Percentiles rank a stretch among this genome's conserved stretches.
These are phyloP conservation scores for Aramus guarauna DNA, from an alignment of 2,113 vertebrate species.

Conservation along the genomic window DNA sequence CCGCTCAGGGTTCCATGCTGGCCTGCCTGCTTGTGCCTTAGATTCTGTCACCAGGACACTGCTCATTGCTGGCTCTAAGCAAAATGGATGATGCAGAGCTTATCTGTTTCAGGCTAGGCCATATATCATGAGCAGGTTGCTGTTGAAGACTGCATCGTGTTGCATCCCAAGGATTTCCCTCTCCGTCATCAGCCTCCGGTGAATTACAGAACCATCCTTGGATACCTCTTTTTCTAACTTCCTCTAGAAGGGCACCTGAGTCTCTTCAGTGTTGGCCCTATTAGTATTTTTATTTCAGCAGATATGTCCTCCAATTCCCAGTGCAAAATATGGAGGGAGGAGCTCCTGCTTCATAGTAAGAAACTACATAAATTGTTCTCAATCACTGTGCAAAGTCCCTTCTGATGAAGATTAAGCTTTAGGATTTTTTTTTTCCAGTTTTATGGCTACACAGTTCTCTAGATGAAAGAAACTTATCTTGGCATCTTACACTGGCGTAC, in stretches of 20 bases:
- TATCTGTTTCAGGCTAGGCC: not conserved
- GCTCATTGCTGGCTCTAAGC: not conserved
- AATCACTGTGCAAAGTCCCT: not conserved
- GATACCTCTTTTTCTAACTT: not conserved
- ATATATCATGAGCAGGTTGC: not conserved
- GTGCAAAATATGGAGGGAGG: not conserved
- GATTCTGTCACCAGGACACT: not conserved
- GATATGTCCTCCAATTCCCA: not conserved
- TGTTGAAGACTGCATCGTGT: not conserved
- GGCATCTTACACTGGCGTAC: not conserved
- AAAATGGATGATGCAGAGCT: not conserved
- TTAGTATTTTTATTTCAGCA: not conserved
- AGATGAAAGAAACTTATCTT: constrained; percentile 36
- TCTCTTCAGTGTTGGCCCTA: not conserved
- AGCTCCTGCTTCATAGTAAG: not conserved
- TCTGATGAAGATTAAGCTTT: not conserved
- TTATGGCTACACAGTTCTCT: not conserved
- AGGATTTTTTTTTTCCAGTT: not conserved
- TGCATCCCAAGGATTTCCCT: not conserved
- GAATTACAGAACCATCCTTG: not conserved
- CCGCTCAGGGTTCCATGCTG: not conserved
- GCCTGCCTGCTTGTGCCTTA: not conserved
- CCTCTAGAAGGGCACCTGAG: not conserved
- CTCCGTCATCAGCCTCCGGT: accelerated
- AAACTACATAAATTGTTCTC: not conserved